Conservation (phyloP, 1,140 invertebrate species). For the Bombus turneri region DNA sequence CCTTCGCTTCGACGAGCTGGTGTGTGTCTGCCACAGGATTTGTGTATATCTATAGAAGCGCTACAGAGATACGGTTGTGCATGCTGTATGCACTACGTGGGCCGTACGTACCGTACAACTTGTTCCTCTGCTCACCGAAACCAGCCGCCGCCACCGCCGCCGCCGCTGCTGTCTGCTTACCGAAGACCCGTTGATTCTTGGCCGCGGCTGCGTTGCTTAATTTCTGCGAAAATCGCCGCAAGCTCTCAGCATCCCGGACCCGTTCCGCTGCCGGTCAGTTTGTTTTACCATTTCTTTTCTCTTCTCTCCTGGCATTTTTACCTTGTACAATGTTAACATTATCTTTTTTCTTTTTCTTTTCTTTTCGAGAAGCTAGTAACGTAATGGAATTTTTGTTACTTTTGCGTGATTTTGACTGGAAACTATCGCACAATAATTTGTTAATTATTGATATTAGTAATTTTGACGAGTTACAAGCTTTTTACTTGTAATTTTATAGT, state of each 20-base stretch:
- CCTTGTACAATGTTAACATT: background rate
- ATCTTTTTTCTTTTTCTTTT: background rate
- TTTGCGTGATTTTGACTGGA: background rate
- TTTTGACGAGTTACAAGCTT: background rate
- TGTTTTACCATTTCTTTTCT: background rate
- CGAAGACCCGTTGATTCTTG: slow-evolving; percentile 20
- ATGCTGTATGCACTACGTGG: slow-evolving; percentile 9
- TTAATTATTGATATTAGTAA: background rate
- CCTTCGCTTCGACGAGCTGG: background rate
- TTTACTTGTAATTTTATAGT: too few species aligned
- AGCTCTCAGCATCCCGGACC: slow-evolving; percentile 20
- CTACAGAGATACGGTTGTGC: slow-evolving; percentile 25
- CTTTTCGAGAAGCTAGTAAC: background rate
- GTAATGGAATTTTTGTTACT: background rate
- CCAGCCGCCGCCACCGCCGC: background rate
- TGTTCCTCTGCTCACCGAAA: slow-evolving; percentile 20
- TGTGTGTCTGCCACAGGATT: slow-evolving; percentile 5
- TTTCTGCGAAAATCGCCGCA: slow-evolving; percentile 37
- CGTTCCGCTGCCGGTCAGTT: slow-evolving; percentile 16
- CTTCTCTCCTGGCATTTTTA: background rate
- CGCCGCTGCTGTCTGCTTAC: slow-evolving; percentile 1
- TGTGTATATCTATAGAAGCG: slow-evolving; percentile 14
- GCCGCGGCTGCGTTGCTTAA: slow-evolving; percentile 19
- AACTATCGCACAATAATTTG: background rate
- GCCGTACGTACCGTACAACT: slow-evolving; percentile 30